Evolutionary conservation across 2,113 vertebrate species (phyloP), one percentile per base, ranked within the genome.

Genomic region (Odontesthes bonariensis): DNA sequence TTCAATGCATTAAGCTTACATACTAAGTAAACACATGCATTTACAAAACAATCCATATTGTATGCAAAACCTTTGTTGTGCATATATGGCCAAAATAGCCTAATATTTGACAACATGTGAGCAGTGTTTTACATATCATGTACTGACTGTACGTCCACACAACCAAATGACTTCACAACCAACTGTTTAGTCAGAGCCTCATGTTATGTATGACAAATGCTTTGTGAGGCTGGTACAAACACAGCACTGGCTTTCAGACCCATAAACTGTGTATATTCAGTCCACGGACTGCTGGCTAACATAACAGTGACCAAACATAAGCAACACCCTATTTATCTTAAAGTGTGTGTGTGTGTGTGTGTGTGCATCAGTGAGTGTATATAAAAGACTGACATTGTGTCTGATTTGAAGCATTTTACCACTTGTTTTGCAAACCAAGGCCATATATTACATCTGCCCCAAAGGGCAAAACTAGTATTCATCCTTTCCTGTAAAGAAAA

Each of bases 321-420:
- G 81, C 84, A 87, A 75, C 73, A 86, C 83, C 64, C 86, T 79
- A 74, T 85, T 68, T 64, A 60, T 65, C 65, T 86, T 20, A 86
- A 80, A 33, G n/a, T 61, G 14, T 14, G 23, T 47, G 33, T 40
- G 32, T 38, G 57, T 20, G 49, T 61, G 12, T 52, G 73, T 40
- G 42, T 16, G 20, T 11, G 61, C 14, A 55, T 32, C 13, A 17
- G 8, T 27, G 51, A 2, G 54, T 20, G 14, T 1, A 22, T 1
- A 19, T 51, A 8, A 62, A 23, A n/a, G n/a, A 62, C 20, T 17
- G 12, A 0, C 4, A 51, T 4, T 3, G 27, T 58, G 32, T 66
- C 70, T 69, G 54, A 66, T 73, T 20, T 69, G 0, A 54, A 17
- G 55, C 8, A 53, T 59, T 75, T 47, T 40, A 62, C 8, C 9